phyloP scores from a whole-genome alignment of 2,113 vertebrate species.

The Laterallus jamaicensis region DNA sequence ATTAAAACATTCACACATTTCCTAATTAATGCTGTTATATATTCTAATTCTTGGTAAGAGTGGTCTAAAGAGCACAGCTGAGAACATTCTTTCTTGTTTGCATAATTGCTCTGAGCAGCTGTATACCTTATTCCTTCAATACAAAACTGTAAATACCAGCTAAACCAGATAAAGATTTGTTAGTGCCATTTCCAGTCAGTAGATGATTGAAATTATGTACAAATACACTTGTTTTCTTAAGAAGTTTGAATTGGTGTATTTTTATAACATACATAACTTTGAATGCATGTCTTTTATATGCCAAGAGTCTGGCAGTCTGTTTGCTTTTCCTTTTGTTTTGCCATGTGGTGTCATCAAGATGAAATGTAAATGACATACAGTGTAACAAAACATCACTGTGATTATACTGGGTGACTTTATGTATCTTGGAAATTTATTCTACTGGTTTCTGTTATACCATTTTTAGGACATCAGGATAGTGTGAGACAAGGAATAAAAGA shows the following conservation, averaged over 20 bases:
- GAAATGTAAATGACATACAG: background rate
- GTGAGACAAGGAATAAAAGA: background rate
- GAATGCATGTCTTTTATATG: background rate
- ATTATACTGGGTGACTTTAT: background rate
- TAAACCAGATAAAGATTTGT: background rate
- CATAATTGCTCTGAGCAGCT: slow-evolving; percentile 46
- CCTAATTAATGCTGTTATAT: slow-evolving; percentile 52
- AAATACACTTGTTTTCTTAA: background rate
- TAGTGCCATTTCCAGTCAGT: background rate
- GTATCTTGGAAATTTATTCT: background rate
- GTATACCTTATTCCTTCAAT: slow-evolving; percentile 24
- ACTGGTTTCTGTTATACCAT: background rate
- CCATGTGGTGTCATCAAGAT: background rate
- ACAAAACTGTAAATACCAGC: slow-evolving; percentile 8
- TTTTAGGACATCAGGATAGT: background rate
- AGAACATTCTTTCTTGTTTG: slow-evolving; percentile 47
- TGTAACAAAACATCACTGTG: background rate
- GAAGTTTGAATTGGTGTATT: background rate
- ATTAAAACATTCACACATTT: slow-evolving; percentile 53
- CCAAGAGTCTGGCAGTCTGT: background rate
- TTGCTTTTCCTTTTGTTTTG: background rate
- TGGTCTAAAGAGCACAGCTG: slow-evolving; percentile 49
- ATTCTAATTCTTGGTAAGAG: slow-evolving; percentile 30
- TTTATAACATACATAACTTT: background rate
- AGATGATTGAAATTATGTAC: background rate